Base-by-base conservation (phyloP, 1,140 invertebrate species). In the Goniozus legneri region DNA sequence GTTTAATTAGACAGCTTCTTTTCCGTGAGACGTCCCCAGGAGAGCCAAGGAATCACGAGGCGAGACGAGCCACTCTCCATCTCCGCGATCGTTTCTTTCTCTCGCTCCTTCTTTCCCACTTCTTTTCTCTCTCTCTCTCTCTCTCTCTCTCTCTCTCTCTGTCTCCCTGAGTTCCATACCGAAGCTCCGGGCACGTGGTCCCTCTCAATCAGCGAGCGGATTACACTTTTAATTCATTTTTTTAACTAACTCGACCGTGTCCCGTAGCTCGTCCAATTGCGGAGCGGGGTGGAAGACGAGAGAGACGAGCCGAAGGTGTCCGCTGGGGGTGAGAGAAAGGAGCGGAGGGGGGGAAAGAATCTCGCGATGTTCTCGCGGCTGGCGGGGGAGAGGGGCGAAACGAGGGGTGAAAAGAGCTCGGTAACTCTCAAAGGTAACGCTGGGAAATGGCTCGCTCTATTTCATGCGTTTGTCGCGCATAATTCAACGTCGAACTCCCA, bases 141-240 rank as follows among this genome's bases (percentile, higher is more conserved):
- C n/a, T n/a, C n/a, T n/a, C n/a, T n/a, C n/a, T n/a, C n/a, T n/a
- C n/a, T n/a, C n/a, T n/a, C n/a, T n/a, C n/a, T n/a, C n/a, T n/a
- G n/a, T n/a, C n/a, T n/a, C n/a, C n/a, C n/a, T n/a, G n/a, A n/a
- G n/a, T n/a, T n/a, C n/a, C n/a, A n/a, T n/a, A n/a, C n/a, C n/a
- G n/a, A n/a, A n/a, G n/a, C n/a, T n/a, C 35, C 40, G 15, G 37
- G 41, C 32, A 34, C 45, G 39, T 46, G 49, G 52, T 56, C 58
- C 54, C 60, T 62, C 64, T 63, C 65, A 62, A 71, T 73, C 67
- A 65, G 64, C 52, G 42, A 50, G 34, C 48, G 63, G 64, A 68
- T 71, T 65, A 67, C 67, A 60, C 57, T 71, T 72, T 73, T 71
- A 70, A 72, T 71, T 72, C 69, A 71, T 70, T 72, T 69, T 67